Conservation (phyloP, 2,797 vertebrate genomes). For the Vespertilio murinus region DNA sequence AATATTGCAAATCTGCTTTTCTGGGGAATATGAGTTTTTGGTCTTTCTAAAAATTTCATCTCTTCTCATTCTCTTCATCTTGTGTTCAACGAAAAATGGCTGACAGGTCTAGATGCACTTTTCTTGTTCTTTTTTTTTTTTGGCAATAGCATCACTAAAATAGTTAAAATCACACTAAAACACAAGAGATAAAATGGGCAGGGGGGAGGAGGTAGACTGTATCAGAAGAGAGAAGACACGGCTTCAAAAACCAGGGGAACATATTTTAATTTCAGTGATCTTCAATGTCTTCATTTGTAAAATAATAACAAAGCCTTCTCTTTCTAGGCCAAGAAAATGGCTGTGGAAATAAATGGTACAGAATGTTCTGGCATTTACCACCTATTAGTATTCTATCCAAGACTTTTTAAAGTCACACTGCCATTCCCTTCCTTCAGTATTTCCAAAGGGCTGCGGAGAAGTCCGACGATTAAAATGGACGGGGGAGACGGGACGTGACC, state of each 20-base stretch:
- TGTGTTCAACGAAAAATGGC: not conserved
- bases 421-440: not conserved
- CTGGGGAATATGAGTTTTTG: not conserved
- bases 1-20: not conserved
- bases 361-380: not conserved
- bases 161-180: slow-evolving; percentile 2
- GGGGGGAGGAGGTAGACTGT: rapidly evolving
- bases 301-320: not conserved
- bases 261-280: not conserved
- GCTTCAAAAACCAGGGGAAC: not conserved
- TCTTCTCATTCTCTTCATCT: slow-evolving; percentile 18
- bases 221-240: not conserved
- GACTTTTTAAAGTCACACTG: not conserved
- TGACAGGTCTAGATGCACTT: not conserved
- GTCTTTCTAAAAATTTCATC: not conserved
- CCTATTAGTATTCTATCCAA: not conserved
- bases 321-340: not conserved
- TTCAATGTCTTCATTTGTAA: not conserved
- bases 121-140: not conserved
- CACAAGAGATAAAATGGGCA: not conserved
- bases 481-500: not conserved
- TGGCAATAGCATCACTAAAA: not conserved
- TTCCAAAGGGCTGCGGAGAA: not conserved
- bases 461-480: not conserved
- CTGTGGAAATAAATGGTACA: not conserved